phyloP scores from a whole-genome alignment of 2,113 vertebrate genomes.

The Eulemur rufifrons region DNA sequence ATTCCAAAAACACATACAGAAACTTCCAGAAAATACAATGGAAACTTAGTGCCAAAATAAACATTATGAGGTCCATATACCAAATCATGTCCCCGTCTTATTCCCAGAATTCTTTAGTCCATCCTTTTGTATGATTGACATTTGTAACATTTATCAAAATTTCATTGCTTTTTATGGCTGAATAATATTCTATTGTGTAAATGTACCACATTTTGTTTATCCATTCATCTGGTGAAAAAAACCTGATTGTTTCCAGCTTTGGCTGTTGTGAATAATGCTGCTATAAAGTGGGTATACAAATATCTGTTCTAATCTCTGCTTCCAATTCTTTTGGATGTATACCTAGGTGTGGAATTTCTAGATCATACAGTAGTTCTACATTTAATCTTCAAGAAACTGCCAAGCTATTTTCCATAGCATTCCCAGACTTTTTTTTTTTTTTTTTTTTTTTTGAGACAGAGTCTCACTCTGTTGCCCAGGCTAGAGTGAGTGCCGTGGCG shows the following conservation, averaged over 20 bases:
- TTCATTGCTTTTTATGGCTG: not conserved
- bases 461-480: no score
- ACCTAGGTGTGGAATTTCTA: not conserved
- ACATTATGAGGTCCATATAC: not conserved
- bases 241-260: not conserved
- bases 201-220: not conserved
- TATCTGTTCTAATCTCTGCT: not conserved
- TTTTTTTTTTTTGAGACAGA: no score
- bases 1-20: conserved; percentile 5
- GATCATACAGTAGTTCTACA: not conserved
- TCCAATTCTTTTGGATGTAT: not conserved
- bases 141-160: not conserved
- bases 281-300: not conserved
- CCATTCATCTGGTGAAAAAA: not conserved
- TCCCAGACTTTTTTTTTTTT: not conserved
- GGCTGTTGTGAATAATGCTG: not conserved
- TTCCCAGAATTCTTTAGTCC: not conserved
- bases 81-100: not conserved
- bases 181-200: not conserved
- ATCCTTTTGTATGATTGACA: not conserved
- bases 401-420: not conserved
- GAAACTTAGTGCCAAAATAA: not conserved
- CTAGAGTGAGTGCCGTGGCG: no score
- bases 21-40: conserved; percentile 25
- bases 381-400: not conserved